Percentiles rank a stretch among this genome's conserved stretches.
These are phyloP conservation scores for Microcaecilia unicolor DNA, from an alignment of 2,797 vertebrate species.

Conservation along the genomic window DNA sequence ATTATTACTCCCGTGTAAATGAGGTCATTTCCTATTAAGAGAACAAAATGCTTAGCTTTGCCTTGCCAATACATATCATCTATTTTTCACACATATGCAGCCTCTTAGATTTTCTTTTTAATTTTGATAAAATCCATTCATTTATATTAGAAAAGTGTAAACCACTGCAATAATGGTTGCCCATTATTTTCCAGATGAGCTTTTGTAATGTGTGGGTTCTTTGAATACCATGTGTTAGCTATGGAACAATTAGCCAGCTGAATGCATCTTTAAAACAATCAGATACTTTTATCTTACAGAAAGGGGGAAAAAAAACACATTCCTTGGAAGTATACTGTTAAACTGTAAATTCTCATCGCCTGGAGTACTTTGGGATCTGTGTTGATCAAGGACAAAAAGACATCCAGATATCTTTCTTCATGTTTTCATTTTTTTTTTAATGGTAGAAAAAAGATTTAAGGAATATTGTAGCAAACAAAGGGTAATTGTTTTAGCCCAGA, in stretches of 20 bases:
- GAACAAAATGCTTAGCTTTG: slow-evolving; percentile 71
- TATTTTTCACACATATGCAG: slow-evolving; percentile 74
- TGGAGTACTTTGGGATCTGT: slow-evolving; percentile 54
- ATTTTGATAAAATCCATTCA: slow-evolving; percentile 75
- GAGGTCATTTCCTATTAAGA: slow-evolving; percentile 79
- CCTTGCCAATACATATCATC: slow-evolving; percentile 74
- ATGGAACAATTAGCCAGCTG: slow-evolving; percentile 81
- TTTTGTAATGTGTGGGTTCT: slow-evolving; percentile 78
- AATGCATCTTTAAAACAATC: slow-evolving; percentile 80
- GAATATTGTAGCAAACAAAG: slow-evolving; percentile 98
- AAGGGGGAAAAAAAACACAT: slow-evolving; percentile 55
- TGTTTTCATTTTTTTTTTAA: slow-evolving; percentile 66
- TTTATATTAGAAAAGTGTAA: slow-evolving; percentile 80
- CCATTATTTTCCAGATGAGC: slow-evolving; percentile 76
- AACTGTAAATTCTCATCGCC: slow-evolving; percentile 51
- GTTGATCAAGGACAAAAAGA: slow-evolving; percentile 85
- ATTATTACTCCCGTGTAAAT: slow-evolving; percentile 80
- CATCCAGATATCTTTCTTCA: slow-evolving; percentile 58
- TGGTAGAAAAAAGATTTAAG: slow-evolving; percentile 64
- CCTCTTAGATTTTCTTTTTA: slow-evolving; percentile 58
- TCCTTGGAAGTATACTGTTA: slow-evolving; percentile 59
- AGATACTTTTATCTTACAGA: slow-evolving; percentile 79
- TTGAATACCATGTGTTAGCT: slow-evolving; percentile 82
- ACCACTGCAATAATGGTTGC: slow-evolving; percentile 69
- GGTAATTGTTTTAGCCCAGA: slow-evolving; percentile 99